phyloP scores from a whole-genome alignment of 2,888 invertebrate species.

The Pseudoips prasinana region DNA sequence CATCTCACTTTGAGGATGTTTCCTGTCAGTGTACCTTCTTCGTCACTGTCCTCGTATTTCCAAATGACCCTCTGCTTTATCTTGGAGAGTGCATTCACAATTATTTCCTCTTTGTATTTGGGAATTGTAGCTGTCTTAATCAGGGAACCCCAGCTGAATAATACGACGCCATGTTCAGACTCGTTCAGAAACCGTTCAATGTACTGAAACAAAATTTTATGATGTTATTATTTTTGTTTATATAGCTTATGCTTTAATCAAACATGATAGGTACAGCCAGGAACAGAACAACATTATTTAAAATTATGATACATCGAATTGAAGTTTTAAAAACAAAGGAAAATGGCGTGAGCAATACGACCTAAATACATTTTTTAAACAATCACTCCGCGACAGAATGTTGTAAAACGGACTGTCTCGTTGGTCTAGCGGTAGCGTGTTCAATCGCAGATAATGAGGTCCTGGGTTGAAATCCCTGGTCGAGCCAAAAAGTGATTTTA shows the following conservation, averaged over 20 bases:
- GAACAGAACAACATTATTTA: background rate
- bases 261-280: too few species aligned
- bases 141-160: conserved; percentile 90
- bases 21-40: conserved; percentile 59
- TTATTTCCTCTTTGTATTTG: conserved; percentile 80
- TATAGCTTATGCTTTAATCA: too few species aligned
- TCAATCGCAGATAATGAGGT: too few species aligned
- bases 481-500: too few species aligned
- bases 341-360: too few species aligned
- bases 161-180: conserved; percentile 85
- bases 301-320: too few species aligned
- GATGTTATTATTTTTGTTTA: background rate
- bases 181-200: conserved; percentile 85
- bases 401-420: too few species aligned
- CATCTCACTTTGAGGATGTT: conserved; percentile 84
- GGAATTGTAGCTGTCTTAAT: conserved; percentile 86
- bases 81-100: conserved; percentile 83
- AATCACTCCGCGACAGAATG: too few species aligned
- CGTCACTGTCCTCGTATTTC: conserved; percentile 86
- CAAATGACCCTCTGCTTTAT: conserved; percentile 88
- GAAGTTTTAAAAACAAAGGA: too few species aligned
- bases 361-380: too few species aligned
- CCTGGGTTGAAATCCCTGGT: too few species aligned
- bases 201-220: conserved; percentile 73
- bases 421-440: too few species aligned